Conservation (phyloP, 2,797 vertebrate genomes). For the Chanos chanos region DNA sequence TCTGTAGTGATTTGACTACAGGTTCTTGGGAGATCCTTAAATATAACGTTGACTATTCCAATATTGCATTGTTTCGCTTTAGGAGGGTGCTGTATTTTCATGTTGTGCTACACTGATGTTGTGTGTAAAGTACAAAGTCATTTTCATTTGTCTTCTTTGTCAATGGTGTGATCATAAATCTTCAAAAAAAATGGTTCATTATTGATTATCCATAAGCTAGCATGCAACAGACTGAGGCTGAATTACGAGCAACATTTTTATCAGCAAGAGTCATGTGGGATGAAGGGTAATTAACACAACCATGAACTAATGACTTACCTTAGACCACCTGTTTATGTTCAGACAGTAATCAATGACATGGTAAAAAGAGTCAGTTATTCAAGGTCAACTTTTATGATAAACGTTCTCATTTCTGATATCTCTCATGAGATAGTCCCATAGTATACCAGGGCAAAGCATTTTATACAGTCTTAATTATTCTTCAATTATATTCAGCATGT, state of each 20-base stretch:
- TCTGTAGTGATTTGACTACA: too few species aligned
- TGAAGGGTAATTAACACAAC: constrained; percentile 55
- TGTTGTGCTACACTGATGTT: too few species aligned
- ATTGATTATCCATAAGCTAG: constrained; percentile 39
- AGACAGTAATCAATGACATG: constrained; percentile 54
- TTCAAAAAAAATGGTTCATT: constrained; percentile 4
- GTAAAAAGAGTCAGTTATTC: constrained; percentile 50
- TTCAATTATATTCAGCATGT: too few species aligned
- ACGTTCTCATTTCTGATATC: not conserved
- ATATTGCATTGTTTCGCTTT: too few species aligned
- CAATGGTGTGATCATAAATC: too few species aligned
- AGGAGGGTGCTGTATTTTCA: too few species aligned
- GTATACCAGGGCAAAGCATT: too few species aligned
- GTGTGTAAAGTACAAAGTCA: too few species aligned
- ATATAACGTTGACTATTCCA: too few species aligned
- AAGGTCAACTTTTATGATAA: constrained; percentile 16
- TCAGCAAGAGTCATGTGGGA: constrained; percentile 31
- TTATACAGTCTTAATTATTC: too few species aligned
- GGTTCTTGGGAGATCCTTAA: too few species aligned
- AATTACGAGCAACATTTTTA: constrained; percentile 42
- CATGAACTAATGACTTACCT: constrained; percentile 57
- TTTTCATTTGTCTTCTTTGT: not conserved
- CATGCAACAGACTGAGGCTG: constrained; percentile 36
- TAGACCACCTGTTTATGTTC: constrained; percentile 40
- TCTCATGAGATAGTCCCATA: not conserved